A percentile compares a stretch with the other conserved stretches of the same genome.
phyloP scores from a whole-genome alignment of 2,888 invertebrate genomes.

The Perizoma flavofasciatum region DNA sequence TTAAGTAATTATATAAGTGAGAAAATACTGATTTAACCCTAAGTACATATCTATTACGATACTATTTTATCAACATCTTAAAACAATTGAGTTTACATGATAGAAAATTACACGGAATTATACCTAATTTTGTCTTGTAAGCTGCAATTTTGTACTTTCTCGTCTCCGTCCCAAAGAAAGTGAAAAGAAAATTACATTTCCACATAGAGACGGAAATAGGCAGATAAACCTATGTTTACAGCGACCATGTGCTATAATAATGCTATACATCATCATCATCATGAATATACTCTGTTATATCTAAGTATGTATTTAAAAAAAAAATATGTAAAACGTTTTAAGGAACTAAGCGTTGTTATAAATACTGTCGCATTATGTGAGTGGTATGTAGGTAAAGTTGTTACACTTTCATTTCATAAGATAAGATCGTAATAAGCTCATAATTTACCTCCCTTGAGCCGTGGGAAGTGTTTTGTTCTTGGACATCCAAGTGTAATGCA shows the following conservation, averaged over 20 bases:
- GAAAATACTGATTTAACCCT: too few relatives aligned
- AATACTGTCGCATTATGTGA: not conserved
- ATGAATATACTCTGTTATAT: too few relatives aligned
- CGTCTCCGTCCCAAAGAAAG: conserved; percentile 43
- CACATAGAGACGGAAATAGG: conserved; percentile 28
- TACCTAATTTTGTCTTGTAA: conserved; percentile 18
- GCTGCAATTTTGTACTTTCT: conserved; percentile 35
- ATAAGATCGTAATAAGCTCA: conserved; percentile 14
- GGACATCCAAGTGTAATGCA: not conserved
- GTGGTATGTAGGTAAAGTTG: not conserved
- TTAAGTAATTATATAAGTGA: too few relatives aligned
- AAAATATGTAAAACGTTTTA: too few relatives aligned
- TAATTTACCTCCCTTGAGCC: conserved; percentile 12
- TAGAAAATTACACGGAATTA: conserved; percentile 27
- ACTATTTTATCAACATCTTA: not conserved
- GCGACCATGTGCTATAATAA: not conserved
- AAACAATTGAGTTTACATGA: conserved; percentile 20
- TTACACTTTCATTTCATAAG: conserved; percentile 19
- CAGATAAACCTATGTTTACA: conserved; percentile 1
- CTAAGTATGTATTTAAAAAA: too few relatives aligned
- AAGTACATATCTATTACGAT: not conserved
- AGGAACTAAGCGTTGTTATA: too few relatives aligned
- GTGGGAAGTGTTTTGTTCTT: conserved; percentile 15
- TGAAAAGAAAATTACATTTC: conserved; percentile 55
- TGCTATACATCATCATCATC: too few relatives aligned